Base-by-base conservation (phyloP, 2,113 vertebrate genomes). In the Muntiacus muntjak region DNA sequence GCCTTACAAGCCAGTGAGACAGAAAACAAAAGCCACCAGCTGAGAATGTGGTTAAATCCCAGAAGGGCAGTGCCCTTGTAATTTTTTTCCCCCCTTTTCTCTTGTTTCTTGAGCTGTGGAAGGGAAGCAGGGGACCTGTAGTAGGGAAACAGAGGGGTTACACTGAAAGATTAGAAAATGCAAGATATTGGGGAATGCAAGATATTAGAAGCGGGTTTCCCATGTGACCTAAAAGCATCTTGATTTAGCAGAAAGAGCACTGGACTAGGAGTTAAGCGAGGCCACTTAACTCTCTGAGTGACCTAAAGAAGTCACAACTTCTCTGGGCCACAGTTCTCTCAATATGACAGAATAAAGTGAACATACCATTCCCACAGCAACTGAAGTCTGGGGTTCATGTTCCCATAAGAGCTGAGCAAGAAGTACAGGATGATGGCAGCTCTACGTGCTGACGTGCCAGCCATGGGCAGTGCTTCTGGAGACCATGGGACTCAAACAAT, bases 11-110 rank as follows among this genome's bases (percentile, higher is more conserved):
- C 91, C 97, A 89, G 94, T 57, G 92, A 96, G 95, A 87, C 0
- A 89, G 96, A 94, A 98, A 97, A 98, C 98, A 98, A 98, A 98
- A 98, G 97, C 95, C 98, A 97, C 98, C 98, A 97, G 97, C 97
- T 93, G 93, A 98, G 97, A 97, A 91, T 86, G 97, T 93, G 96
- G 96, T 95, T 94, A 94, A 97, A 94, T 97, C 98, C 91, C 96
- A 96, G 71, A 90, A 97, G 96, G 95, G 97, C 96, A 97, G 52
- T 91, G 95, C 94, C 95, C 97, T 94, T 74, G 74, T 94, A 57
- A 92, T 89, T 60, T 54, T 60, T 58, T 14, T 2, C 16, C 40
- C 40, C 45, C 57, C 17, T 47, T 82, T 96, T 79, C 89, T 78
- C 64, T 86, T 79, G 43, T 86, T 90, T 94, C 97, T 96, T 54